Evolutionary conservation across 2,113 vertebrate species (phyloP).

Genomic region (Callospermophilus lateralis): DNA sequence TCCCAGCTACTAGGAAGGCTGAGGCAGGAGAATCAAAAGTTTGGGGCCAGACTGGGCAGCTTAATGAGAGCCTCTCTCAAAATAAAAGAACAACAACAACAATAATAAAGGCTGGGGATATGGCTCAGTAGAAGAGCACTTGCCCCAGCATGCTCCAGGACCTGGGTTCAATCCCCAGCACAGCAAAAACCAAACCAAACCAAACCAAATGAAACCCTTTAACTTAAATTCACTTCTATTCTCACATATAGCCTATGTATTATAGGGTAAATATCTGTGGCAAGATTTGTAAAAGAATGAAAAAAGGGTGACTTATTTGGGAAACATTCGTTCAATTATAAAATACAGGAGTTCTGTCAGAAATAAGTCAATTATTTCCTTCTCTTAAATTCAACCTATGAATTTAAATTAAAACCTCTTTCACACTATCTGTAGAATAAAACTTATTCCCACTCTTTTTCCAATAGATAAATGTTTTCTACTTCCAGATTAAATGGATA

Average conservation of each 20-base stretch:
- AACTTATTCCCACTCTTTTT: conserved; percentile 1
- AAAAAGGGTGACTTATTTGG: conserved; percentile 21
- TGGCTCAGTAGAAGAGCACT: background rate
- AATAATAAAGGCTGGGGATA: background rate
- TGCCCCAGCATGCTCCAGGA: background rate
- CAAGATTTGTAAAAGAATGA: conserved; percentile 1
- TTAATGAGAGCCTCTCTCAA: background rate
- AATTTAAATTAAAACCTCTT: background rate
- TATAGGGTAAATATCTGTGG: conserved; percentile 44
- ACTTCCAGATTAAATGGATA: background rate
- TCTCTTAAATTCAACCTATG: background rate
- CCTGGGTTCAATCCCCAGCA: background rate
- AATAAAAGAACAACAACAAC: background rate
- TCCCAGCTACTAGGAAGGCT: background rate
- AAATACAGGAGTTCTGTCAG: background rate
- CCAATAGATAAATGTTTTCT: background rate
- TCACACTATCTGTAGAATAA: background rate
- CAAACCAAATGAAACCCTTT: background rate
- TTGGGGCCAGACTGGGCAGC: background rate
- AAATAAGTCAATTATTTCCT: background rate
- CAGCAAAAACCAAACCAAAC: no score
- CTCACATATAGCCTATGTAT: background rate
- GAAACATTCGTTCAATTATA: background rate
- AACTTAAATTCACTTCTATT: conserved; percentile 47
- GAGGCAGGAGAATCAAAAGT: background rate